Conservation (phyloP, 2,113 vertebrate genomes). For the Corynorhinus townsendii region DNA sequence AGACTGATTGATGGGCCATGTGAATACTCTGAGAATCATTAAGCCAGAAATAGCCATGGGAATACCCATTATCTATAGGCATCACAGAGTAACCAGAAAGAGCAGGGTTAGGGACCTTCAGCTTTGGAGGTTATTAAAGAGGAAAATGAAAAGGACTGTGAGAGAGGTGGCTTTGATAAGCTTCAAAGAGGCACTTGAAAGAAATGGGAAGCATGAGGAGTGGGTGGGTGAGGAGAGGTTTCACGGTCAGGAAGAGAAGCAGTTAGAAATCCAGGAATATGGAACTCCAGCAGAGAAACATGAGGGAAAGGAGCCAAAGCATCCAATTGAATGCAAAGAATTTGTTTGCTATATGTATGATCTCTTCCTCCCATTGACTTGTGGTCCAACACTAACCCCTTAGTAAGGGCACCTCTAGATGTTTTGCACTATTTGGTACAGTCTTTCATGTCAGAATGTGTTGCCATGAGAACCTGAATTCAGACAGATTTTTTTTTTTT, state of each 20-base stretch:
- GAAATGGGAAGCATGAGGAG: background rate
- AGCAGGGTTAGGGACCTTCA: background rate
- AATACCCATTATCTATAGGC: background rate
- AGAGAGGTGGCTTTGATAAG: conserved; percentile 39
- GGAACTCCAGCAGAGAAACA: conserved; percentile 11
- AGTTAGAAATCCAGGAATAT: background rate
- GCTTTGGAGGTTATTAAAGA: conserved; percentile 23
- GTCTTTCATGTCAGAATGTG: conserved; percentile 38
- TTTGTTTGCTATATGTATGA: background rate
- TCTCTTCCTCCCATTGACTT: background rate
- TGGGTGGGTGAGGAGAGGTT: background rate
- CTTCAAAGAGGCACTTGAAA: conserved; percentile 44
- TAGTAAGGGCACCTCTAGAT: background rate
- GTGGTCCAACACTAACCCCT: background rate
- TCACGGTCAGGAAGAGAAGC: background rate
- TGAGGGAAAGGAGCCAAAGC: background rate
- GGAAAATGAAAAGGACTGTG: background rate
- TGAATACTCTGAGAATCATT: conserved; percentile 23
- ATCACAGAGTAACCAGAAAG: background rate
- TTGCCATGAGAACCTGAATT: conserved; percentile 58
- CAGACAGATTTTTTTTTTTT: conserved; percentile 20
- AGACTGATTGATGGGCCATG: background rate
- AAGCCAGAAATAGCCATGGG: background rate
- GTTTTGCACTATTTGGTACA: background rate
- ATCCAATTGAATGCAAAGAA: background rate